phyloP scores from a whole-genome alignment of 2,113 vertebrate species.

The Chinchilla lanigera region DNA sequence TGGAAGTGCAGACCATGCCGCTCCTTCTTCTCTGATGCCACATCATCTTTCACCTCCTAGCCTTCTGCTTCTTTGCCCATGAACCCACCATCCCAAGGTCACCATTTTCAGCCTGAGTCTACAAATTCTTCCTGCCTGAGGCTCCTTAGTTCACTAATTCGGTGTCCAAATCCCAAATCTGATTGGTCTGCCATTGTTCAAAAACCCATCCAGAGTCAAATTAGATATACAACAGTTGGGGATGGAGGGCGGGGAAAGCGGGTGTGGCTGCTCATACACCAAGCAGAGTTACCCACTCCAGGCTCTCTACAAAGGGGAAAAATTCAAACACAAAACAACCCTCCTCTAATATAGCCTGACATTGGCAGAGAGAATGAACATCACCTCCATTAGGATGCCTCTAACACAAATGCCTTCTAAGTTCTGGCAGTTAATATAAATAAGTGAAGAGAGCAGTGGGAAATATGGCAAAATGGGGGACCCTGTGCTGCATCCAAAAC shows the following conservation, averaged over 20 bases:
- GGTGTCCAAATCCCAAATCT: constrained; percentile 24
- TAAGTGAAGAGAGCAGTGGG: background rate
- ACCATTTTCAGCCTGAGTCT: background rate
- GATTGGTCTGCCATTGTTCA: background rate
- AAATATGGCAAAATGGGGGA: background rate
- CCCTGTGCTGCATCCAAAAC: background rate
- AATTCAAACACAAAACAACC: constrained; percentile 15
- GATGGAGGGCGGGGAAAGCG: rapidly evolving
- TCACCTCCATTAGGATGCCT: background rate
- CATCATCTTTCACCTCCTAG: background rate
- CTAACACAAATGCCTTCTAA: background rate
- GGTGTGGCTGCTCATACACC: background rate
- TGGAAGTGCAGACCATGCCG: background rate
- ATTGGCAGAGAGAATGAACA: background rate
- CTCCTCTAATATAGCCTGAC: background rate
- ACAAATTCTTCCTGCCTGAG: background rate
- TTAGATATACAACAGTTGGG: background rate
- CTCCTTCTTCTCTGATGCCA: background rate
- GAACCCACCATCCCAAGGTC: background rate
- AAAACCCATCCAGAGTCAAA: background rate
- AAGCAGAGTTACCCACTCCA: background rate
- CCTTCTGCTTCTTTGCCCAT: background rate
- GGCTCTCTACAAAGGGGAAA: background rate
- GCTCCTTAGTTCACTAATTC: background rate
- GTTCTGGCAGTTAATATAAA: background rate